Conservation (phyloP, 2,113 vertebrate genomes). For the Perccottus glenii region DNA sequence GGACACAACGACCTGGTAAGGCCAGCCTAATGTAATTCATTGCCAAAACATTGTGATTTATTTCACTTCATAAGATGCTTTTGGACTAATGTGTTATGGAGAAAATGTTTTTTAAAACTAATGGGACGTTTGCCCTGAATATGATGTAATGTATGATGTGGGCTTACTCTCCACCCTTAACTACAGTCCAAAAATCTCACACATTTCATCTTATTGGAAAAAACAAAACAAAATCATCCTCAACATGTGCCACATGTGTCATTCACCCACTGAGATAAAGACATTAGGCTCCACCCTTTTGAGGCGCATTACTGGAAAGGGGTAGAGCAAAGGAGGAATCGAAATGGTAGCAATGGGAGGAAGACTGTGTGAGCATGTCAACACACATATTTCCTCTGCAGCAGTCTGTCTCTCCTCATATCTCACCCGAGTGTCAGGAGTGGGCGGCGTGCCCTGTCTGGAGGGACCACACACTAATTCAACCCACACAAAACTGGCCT, state of each 20-base stretch:
- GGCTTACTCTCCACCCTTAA: neutral
- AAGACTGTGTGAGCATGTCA: slow-evolving; percentile 48
- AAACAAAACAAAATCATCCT: neutral
- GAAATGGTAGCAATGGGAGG: slow-evolving; percentile 24
- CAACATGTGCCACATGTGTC: neutral
- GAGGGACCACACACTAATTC: slow-evolving; percentile 56
- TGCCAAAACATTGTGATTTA: no score
- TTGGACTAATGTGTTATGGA: neutral
- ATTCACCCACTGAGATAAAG: neutral
- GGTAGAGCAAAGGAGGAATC: slow-evolving; percentile 28
- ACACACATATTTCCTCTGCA: slow-evolving; percentile 59
- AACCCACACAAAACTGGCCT: slow-evolving; percentile 36
- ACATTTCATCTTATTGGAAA: neutral
- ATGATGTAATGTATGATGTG: neutral
- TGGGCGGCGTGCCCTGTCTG: slow-evolving; percentile 53
- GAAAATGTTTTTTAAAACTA: neutral
- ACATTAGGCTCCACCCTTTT: neutral
- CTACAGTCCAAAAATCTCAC: neutral
- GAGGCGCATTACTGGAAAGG: slow-evolving; percentile 21
- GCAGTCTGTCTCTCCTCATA: slow-evolving; percentile 62
- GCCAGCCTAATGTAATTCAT: no score
- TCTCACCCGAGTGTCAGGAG: slow-evolving; percentile 67
- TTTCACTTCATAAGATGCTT: no score
- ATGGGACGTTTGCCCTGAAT: neutral
- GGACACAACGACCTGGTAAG: no score